Conservation (phyloP, 1,140 invertebrate species). For the Apis florea region DNA sequence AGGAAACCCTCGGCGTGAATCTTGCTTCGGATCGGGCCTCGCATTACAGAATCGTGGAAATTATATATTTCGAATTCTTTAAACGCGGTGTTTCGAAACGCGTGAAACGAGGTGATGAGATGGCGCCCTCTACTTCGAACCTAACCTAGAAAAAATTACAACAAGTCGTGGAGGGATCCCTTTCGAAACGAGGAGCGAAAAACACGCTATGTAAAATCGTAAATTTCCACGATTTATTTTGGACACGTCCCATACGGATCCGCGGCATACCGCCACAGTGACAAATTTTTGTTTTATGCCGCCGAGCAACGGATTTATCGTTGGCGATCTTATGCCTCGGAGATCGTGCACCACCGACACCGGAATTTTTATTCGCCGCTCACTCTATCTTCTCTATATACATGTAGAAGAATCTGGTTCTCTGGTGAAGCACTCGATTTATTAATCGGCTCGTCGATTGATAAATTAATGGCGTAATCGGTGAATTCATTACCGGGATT, state of each 20-base stretch:
- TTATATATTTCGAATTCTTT: no score
- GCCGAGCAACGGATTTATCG: neutral
- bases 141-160: neutral
- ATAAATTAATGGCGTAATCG: no score
- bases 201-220: neutral
- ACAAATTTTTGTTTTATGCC: slow-evolving; percentile 16
- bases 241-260: neutral
- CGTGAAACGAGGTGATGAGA: no score
- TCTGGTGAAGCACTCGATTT: neutral
- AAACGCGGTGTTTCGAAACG: no score
- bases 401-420: no score
- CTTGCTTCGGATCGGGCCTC: no score
- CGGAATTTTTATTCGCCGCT: neutral
- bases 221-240: slow-evolving; percentile 15
- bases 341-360: neutral
- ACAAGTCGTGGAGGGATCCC: neutral
- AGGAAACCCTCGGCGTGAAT: no score
- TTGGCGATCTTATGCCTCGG: neutral
- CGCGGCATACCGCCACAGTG: neutral
- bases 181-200: neutral
- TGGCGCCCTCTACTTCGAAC: neutral
- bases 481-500: neutral
- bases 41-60: no score
- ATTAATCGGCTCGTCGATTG: neutral
- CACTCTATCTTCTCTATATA: no score